Evolutionary conservation across 1,140 invertebrate genomes (phyloP), one percentile per base, ranked within the genome.

Genomic region (Cotesia vestalis): DNA sequence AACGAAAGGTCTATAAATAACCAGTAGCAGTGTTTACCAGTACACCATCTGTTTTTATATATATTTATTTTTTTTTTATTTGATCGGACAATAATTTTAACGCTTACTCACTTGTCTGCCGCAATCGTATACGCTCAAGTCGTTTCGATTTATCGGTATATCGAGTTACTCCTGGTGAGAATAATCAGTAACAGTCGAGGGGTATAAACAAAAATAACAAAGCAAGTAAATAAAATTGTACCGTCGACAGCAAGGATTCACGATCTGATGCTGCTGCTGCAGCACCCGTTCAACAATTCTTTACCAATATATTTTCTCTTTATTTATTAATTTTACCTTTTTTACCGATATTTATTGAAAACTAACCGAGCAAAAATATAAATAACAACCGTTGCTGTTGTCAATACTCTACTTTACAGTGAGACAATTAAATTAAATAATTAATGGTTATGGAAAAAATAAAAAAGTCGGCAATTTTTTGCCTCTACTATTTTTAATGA

Each of bases 201-300:
- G 20, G 8, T 27, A 27, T 27, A 27, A 27, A 55, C 53, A n/a
- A 55, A 14, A 55, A 9, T 55, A 20, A 4, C 5, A 55, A 20
- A 55, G 6, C 8, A 8, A 59, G 57, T 59, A 9, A 59, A 59
- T 59, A 59, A 59, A 59, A 59, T 59, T 27, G 57, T 59, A 17
- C 3, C 20, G 27, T 27, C 57, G 57, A 34, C 17, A 27, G 57
- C 9, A 9, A 27, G 57, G 17, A 17, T 59, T 59, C 8, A 27
- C 57, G 20, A 9, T 11, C 40, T 46, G 40, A 59, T 9, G 20
- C 14, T 59, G 20, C 14, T 59, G 57, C 20, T 59, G 57, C 57
- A 59, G 1, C 57, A 8, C 8, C 20, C 9, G 57, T 14, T 4
- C 57, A 59, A 59, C 57, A 59, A 59, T 59, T 59, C 14, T 59